Base-by-base conservation (phyloP, 1,140 invertebrate species). In the Vollenhovia emeryi region DNA sequence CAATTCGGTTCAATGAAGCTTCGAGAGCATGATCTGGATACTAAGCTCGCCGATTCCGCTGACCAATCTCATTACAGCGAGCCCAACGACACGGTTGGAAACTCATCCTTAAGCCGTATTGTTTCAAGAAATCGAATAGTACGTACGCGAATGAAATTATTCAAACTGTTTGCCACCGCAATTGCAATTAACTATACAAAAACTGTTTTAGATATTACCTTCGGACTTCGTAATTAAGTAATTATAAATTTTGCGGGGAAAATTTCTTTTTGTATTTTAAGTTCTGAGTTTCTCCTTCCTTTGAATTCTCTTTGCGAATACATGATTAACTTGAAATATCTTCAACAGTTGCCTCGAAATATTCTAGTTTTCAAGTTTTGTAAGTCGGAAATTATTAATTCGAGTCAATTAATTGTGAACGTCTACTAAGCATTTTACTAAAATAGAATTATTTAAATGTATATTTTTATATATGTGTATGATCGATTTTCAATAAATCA, bases 11-110 rank as follows among this genome's bases (percentile, higher is more conserved):
- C 69, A 52, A 89, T 88, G 76, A 64, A 86, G 86, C 86, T 82
- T 43, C 55, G 62, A 71, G 76, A 73, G 59, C 84, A 86, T 79
- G 87, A 82, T 69, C 52, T 85, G 55, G 55, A 52, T 76, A 76
- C 52, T 62, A 76, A 84, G 24, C 73, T 62, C 18, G 30, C 15
- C 71, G 45, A 71, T 82, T 82, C 64, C 59, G 85, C 84, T 73
- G 87, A 80, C 83, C 87, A 80, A 89, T 89, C 84, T 89, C 87
- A 88, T 89, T 87, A 88, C 62, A 43, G 30, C 60, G 30, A 79
- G 60, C 59, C 45, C 66, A 43, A 64, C 43, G 80, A 88, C 71
- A 85, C 69, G 78, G 78, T 85, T 76, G 87, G 64, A 84, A 75
- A 83, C 79, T 66, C 60, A 69, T 76, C 79, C 52, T 79, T 74